Evolutionary conservation across 2,888 invertebrate genomes (phyloP).

Genomic region (Masnerella sp.): DNA sequence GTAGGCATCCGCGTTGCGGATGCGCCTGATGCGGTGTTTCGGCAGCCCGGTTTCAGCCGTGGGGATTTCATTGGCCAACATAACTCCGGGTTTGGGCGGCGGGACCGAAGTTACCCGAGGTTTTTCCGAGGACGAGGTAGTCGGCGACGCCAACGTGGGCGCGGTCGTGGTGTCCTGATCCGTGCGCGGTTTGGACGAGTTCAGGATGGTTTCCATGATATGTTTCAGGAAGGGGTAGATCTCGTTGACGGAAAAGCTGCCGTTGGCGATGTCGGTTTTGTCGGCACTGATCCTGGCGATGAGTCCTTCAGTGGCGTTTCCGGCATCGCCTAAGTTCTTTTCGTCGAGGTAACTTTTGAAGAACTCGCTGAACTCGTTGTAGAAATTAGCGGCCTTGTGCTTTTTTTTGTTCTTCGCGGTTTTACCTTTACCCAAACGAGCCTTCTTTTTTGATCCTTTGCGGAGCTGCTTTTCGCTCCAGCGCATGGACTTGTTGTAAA

Average conservation of each 20-base stretch:
- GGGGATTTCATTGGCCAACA: slow-evolving; percentile 73
- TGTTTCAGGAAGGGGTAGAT: slow-evolving; percentile 77
- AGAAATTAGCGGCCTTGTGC: slow-evolving; percentile 70
- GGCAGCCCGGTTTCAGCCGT: slow-evolving; percentile 67
- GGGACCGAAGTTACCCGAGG: slow-evolving; percentile 32
- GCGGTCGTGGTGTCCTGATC: slow-evolving; percentile 46
- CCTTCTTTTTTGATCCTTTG: slow-evolving; percentile 68
- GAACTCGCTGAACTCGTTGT: slow-evolving; percentile 76
- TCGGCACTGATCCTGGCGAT: slow-evolving; percentile 73
- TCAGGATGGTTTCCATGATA: slow-evolving; percentile 76
- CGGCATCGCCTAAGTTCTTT: slow-evolving; percentile 69
- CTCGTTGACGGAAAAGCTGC: slow-evolving; percentile 74
- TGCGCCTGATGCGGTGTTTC: slow-evolving; percentile 74
- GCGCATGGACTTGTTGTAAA: slow-evolving; percentile 74
- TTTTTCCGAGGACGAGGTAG: slow-evolving; percentile 21
- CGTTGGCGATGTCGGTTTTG: slow-evolving; percentile 72
- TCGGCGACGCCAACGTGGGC: slow-evolving; percentile 12
- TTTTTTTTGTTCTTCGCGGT: slow-evolving; percentile 70
- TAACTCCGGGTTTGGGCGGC: slow-evolving; percentile 58
- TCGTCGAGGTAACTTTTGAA: slow-evolving; percentile 74
- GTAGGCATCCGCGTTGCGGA: slow-evolving; percentile 69
- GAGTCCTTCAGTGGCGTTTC: slow-evolving; percentile 72
- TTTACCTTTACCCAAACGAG: slow-evolving; percentile 63
- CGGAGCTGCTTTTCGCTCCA: slow-evolving; percentile 74
- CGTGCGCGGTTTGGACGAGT: slow-evolving; percentile 64